These are phyloP conservation scores for Trachelus troglodyta DNA, from an alignment of 2,888 invertebrate genomes.

Conservation along the genomic window DNA sequence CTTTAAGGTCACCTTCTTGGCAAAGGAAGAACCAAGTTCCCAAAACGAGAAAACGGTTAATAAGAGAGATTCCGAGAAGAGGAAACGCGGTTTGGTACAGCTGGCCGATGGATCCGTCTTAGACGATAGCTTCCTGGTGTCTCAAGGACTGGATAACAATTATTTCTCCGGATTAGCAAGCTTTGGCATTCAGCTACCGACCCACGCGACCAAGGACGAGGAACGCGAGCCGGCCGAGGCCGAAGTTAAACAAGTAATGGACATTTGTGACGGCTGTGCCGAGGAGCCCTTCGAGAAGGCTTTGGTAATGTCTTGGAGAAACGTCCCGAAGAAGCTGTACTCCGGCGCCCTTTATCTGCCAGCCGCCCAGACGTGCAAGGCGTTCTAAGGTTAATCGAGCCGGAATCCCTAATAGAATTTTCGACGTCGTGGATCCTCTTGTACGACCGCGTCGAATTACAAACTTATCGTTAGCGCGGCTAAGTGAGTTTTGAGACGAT, in stretches of 20 bases:
- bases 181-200: conserved; percentile 74
- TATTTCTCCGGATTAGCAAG: conserved; percentile 76
- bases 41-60: conserved; percentile 30
- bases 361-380: conserved; percentile 75
- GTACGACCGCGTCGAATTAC: background rate
- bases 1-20: conserved; percentile 42
- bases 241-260: conserved; percentile 84
- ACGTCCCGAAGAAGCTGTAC: conserved; percentile 77
- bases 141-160: conserved; percentile 68
- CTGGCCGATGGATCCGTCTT: conserved; percentile 77
- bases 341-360: conserved; percentile 79
- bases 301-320: conserved; percentile 81
- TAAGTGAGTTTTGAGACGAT: background rate
- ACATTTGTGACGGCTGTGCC: conserved; percentile 80
- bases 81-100: conserved; percentile 76
- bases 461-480: background rate
- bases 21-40: background rate
- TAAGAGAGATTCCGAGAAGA: conserved; percentile 65
- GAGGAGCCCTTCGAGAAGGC: conserved; percentile 85
- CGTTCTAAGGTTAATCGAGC: conserved; percentile 66
- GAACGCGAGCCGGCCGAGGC: conserved; percentile 86
- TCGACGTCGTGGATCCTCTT: background rate
- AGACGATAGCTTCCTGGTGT: conserved; percentile 71
- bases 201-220: conserved; percentile 67
- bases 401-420: background rate